Conservation (phyloP, 2,113 vertebrate genomes). For the Okapia johnstoni region DNA sequence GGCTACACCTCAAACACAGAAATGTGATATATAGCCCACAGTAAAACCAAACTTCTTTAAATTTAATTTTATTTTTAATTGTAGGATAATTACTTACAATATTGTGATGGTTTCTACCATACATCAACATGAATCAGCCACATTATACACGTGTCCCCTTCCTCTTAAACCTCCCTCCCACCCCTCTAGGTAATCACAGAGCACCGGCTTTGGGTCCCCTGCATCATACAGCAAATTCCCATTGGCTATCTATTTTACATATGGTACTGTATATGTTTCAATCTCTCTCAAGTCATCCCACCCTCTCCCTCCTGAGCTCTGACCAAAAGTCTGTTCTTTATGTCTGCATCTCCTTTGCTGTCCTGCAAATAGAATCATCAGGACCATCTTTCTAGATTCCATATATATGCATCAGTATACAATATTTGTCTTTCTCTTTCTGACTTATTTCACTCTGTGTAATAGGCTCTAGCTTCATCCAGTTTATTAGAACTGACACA, state of each 20-base stretch:
- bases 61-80: not conserved
- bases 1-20: not conserved
- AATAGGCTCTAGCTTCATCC: not conserved
- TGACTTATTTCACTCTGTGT: not conserved
- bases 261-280: not conserved
- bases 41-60: not conserved
- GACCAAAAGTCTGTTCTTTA: not conserved
- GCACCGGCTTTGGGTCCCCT: not conserved
- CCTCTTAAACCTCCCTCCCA: not conserved
- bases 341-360: not conserved
- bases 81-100: not conserved
- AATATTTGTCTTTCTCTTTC: not conserved
- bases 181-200: not conserved
- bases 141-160: not conserved
- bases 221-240: not conserved
- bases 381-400: not conserved
- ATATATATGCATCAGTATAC: not conserved
- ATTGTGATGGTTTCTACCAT: not conserved
- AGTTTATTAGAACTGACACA: not conserved
- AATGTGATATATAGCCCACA: not conserved
- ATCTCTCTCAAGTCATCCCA: not conserved
- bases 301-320: not conserved
- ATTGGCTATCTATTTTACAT: not conserved
- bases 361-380: not conserved
- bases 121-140: not conserved